Evolutionary conservation across 1,140 invertebrate genomes (phyloP).

Genomic region (Drosophila funebris): DNA sequence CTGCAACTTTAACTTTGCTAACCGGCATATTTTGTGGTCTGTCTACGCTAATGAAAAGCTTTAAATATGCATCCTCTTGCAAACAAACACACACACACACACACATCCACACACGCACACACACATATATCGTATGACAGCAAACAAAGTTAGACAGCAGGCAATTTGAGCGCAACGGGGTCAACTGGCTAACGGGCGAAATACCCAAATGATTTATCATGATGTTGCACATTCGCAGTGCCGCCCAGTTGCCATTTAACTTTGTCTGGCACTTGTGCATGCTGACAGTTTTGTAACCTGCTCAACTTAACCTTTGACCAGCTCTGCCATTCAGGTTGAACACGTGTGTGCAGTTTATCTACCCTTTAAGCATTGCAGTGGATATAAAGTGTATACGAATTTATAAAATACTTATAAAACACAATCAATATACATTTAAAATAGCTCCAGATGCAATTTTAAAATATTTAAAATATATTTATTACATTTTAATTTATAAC

Average conservation of each 20-base stretch:
- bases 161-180: constrained; percentile 24
- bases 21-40: constrained; percentile 9
- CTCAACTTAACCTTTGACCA: constrained; percentile 45
- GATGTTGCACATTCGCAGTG: constrained; percentile 23
- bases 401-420: too few species aligned
- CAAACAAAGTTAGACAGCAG: constrained; percentile 22
- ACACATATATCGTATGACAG: background rate
- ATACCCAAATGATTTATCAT: constrained; percentile 44
- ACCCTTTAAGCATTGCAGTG: constrained; percentile 7
- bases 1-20: constrained; percentile 23
- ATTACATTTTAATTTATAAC: too few species aligned
- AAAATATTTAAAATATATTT: too few species aligned
- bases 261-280: constrained; percentile 25
- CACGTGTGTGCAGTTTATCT: constrained; percentile 9
- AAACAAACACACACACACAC: background rate
- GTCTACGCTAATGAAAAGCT: constrained; percentile 34
- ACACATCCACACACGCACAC: background rate
- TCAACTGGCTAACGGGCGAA: constrained; percentile 25
- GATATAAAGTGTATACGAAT: too few species aligned
- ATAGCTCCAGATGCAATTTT: too few species aligned
- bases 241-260: constrained; percentile 27
- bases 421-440: too few species aligned
- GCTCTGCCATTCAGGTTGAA: background rate
- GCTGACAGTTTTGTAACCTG: constrained; percentile 48
- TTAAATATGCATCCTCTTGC: constrained; percentile 33